Conservation (phyloP, 2,888 invertebrate genomes). For the Dicyrtoma fusca region DNA sequence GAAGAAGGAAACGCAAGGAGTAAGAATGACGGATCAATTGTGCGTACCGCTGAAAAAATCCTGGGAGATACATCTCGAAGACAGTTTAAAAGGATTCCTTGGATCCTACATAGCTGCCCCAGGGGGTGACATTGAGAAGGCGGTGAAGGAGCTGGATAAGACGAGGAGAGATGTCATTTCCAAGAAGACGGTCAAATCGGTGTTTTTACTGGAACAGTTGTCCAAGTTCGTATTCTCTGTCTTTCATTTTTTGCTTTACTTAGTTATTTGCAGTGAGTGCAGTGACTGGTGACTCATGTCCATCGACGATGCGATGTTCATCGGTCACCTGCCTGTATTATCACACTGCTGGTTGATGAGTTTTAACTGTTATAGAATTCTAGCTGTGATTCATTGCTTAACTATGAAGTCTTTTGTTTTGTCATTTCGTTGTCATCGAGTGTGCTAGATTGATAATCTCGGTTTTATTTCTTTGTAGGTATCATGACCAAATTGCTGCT, state of each 20-base stretch:
- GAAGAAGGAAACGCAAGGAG: neutral
- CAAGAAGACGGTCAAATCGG: constrained; percentile 43
- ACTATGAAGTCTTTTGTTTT: too few species aligned
- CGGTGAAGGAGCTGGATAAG: constrained; percentile 44
- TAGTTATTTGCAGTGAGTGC: too few species aligned
- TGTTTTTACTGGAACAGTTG: constrained; percentile 42
- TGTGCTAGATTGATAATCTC: too few species aligned
- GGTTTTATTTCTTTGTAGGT: too few species aligned
- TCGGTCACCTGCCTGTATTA: too few species aligned
- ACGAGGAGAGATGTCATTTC: constrained; percentile 42
- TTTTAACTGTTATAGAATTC: too few species aligned
- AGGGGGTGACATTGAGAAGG: constrained; percentile 25
- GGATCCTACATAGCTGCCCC: neutral
- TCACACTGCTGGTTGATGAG: too few species aligned
- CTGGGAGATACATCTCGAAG: constrained; percentile 42
- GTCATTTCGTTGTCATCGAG: too few species aligned
- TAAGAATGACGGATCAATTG: constrained; percentile 31
- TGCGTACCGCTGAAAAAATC: constrained; percentile 46
- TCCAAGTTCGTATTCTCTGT: constrained; percentile 37
- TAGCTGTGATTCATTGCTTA: too few species aligned
- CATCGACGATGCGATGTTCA: too few species aligned
- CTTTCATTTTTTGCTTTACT: too few species aligned
- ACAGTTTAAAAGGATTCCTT: constrained; percentile 24
- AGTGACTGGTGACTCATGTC: too few species aligned
- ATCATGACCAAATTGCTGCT: constrained; percentile 92